Percentiles rank a stretch among this genome's conserved stretches.
Evolutionary conservation across 2,797 vertebrate genomes (phyloP).

Genomic region (Naso thynnoides): DNA sequence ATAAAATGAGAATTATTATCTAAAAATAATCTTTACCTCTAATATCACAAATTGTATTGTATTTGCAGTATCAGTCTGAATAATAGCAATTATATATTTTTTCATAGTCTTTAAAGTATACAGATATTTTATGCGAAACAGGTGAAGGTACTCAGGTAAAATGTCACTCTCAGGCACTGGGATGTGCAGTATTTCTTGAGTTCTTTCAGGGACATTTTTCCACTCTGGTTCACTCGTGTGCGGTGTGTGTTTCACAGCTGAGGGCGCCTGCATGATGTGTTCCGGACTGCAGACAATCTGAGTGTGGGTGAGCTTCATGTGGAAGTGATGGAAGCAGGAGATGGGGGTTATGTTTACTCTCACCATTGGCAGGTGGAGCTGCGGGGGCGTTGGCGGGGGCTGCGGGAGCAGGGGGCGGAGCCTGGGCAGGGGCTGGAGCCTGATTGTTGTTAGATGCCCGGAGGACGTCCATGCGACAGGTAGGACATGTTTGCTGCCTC

Average conservation of each 20-base stretch:
- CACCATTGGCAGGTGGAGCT: conserved; percentile 89
- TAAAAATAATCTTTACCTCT: too few relatives aligned
- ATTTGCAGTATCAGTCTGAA: too few relatives aligned
- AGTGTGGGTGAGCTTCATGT: not conserved
- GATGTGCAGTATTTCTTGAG: not conserved
- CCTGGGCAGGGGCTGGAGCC: conserved; percentile 84
- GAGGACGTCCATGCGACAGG: conserved; percentile 97
- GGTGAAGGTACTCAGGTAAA: not conserved
- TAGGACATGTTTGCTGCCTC: conserved; percentile 97
- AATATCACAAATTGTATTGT: too few relatives aligned
- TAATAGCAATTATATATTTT: too few relatives aligned
- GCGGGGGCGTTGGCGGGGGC: conserved; percentile 84
- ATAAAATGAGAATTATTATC: too few relatives aligned
- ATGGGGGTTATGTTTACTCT: conserved; percentile 48
- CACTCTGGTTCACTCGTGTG: not conserved
- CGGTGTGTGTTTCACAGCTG: not conserved
- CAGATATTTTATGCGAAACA: too few relatives aligned
- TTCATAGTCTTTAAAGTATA: too few relatives aligned
- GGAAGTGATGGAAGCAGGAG: not conserved
- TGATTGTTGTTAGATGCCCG: conserved; percentile 90
- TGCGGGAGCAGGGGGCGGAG: conserved; percentile 83
- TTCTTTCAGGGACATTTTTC: conserved; percentile 2
- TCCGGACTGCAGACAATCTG: not conserved
- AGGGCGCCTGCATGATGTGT: not conserved
- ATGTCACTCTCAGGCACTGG: not conserved